Conservation (phyloP, 2,888 invertebrate species). For the Prenolepis imparis region DNA sequence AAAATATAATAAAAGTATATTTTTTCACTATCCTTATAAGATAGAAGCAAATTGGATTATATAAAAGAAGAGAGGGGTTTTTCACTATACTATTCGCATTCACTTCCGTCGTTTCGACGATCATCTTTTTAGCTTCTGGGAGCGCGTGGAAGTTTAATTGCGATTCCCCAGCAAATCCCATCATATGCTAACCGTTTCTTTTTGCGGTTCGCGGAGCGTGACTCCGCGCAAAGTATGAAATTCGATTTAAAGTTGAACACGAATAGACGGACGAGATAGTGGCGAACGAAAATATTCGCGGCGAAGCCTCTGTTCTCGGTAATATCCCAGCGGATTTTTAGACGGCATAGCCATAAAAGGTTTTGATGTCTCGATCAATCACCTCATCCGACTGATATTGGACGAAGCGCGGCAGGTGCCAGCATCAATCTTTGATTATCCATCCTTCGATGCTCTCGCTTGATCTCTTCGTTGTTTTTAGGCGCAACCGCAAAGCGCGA, state of each 20-base stretch:
- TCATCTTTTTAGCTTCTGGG: slow-evolving; percentile 25
- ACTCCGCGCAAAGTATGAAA: slow-evolving; percentile 47
- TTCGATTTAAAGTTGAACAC: slow-evolving; percentile 57
- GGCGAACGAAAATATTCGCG: slow-evolving; percentile 43
- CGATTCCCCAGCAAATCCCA: slow-evolving; percentile 30
- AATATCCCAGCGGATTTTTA: slow-evolving; percentile 65
- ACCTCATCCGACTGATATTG: slow-evolving; percentile 74
- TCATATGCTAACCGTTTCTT: slow-evolving; percentile 44
- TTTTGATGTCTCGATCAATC: slow-evolving; percentile 77
- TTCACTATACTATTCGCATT: slow-evolving; percentile 17
- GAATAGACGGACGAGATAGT: slow-evolving; percentile 44
- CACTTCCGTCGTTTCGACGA: slow-evolving; percentile 17
- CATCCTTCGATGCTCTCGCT: slow-evolving; percentile 64
- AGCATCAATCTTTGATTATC: slow-evolving; percentile 79
- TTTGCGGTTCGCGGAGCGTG: slow-evolving; percentile 45
- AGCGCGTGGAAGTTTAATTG: slow-evolving; percentile 41
- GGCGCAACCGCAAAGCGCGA: slow-evolving; percentile 1
- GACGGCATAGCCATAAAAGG: slow-evolving; percentile 63
- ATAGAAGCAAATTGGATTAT: background rate
- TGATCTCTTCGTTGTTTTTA: slow-evolving; percentile 46
- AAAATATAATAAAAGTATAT: background rate
- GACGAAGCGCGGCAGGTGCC: slow-evolving; percentile 68
- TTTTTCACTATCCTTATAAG: background rate
- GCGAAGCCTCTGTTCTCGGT: slow-evolving; percentile 45
- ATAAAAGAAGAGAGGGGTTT: slow-evolving; percentile 15